phyloP scores from a whole-genome alignment of 1,140 invertebrate species.

The silkworm (Bombyx mori) region DNA sequence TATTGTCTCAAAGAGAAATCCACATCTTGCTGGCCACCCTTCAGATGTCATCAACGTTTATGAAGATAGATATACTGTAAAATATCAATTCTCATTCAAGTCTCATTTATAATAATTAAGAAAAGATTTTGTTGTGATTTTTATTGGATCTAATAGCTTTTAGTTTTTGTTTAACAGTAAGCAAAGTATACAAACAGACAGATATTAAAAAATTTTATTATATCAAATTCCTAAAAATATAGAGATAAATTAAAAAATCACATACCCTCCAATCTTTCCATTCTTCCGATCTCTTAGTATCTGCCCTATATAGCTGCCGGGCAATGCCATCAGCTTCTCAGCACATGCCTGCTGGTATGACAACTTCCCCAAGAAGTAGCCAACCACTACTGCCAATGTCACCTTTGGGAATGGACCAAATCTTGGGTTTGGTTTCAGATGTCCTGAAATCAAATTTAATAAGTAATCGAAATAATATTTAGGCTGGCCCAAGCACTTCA shows the following conservation, averaged over 20 bases:
- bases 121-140: no score
- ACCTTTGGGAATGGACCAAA: constrained; percentile 80
- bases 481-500: neutral
- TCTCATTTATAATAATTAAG: no score
- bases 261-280: constrained; percentile 38
- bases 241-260: neutral
- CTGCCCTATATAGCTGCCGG: constrained; percentile 72
- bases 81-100: no score
- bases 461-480: neutral
- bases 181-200: no score
- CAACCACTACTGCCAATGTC: constrained; percentile 74
- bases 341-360: constrained; percentile 81
- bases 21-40: no score
- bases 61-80: no score
- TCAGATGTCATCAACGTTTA: no score
- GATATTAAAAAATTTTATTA: neutral
- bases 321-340: constrained; percentile 82
- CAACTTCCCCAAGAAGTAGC: constrained; percentile 82
- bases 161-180: no score
- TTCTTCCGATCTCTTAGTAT: constrained; percentile 70
- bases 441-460: constrained; percentile 27
- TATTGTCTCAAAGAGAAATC: neutral
- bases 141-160: no score
- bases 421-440: constrained; percentile 70
- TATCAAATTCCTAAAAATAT: neutral